Conservation (phyloP, 2,888 invertebrate species). For the Lydus trimaculatus region DNA sequence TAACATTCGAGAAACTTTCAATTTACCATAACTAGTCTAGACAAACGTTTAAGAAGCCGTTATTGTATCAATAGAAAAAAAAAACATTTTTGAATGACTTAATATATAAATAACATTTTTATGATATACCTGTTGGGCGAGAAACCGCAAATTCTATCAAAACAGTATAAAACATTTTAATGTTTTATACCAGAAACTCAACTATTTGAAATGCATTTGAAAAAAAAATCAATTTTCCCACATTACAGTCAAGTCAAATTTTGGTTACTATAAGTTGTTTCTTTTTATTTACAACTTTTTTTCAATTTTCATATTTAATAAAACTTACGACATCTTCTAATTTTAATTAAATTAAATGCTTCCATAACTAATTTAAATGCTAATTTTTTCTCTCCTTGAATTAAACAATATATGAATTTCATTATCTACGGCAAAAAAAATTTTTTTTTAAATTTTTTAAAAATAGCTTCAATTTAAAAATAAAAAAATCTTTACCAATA, state of each 20-base stretch:
- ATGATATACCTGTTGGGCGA: neutral
- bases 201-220: too few relatives aligned
- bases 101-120: neutral
- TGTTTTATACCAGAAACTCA: neutral
- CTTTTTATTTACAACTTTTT: too few relatives aligned
- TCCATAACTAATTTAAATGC: neutral
- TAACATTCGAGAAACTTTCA: neutral
- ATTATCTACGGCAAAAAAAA: neutral
- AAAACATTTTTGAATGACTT: neutral
- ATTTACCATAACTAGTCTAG: neutral
- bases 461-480: too few relatives aligned
- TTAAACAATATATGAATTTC: neutral
- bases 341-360: neutral
- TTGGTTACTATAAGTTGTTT: too few relatives aligned
- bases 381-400: slow-evolving; percentile 1
- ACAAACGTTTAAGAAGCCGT: neutral
- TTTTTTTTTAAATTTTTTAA: too few relatives aligned
- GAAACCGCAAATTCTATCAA: neutral
- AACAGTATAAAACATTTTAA: neutral
- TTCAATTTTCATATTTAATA: too few relatives aligned
- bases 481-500: too few relatives aligned
- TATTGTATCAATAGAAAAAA: neutral
- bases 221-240: too few relatives aligned
- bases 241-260: too few relatives aligned
- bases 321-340: neutral